These are phyloP conservation scores for Trichonephila clavata DNA, from an alignment of 1,140 invertebrate genomes.

Conservation along the genomic window DNA sequence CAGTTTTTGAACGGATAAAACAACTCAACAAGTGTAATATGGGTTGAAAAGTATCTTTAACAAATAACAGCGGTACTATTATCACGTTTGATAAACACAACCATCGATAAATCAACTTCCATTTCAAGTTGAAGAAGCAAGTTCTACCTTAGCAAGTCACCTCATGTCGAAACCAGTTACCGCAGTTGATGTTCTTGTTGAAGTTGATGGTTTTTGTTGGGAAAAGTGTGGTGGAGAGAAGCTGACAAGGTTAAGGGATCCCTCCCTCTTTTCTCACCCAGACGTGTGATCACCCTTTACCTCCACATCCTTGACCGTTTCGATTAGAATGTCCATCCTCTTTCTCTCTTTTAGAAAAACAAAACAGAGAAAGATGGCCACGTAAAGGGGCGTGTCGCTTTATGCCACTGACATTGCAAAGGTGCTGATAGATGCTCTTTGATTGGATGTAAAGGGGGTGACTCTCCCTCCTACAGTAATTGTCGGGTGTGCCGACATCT, in stretches of 20 bases:
- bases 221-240: background rate
- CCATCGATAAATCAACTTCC: constrained; percentile 36
- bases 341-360: background rate
- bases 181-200: background rate
- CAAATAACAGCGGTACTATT: constrained; percentile 16
- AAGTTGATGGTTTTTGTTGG: background rate
- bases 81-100: constrained; percentile 23
- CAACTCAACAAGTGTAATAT: background rate
- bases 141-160: background rate
- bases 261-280: constrained; percentile 27
- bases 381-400: constrained; percentile 52
- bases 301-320: background rate
- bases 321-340: constrained; percentile 51
- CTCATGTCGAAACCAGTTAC: constrained; percentile 57
- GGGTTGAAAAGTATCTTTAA: background rate
- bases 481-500: constrained; percentile 63
- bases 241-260: background rate
- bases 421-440: constrained; percentile 49
- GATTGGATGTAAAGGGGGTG: constrained; percentile 38
- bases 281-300: constrained; percentile 33
- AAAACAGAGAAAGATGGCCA: constrained; percentile 16
- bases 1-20: background rate
- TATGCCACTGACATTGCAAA: constrained; percentile 47
- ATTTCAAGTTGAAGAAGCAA: background rate
- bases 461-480: constrained; percentile 25